Conservation (phyloP, 2,797 vertebrate genomes). For the Squalus acanthias region DNA sequence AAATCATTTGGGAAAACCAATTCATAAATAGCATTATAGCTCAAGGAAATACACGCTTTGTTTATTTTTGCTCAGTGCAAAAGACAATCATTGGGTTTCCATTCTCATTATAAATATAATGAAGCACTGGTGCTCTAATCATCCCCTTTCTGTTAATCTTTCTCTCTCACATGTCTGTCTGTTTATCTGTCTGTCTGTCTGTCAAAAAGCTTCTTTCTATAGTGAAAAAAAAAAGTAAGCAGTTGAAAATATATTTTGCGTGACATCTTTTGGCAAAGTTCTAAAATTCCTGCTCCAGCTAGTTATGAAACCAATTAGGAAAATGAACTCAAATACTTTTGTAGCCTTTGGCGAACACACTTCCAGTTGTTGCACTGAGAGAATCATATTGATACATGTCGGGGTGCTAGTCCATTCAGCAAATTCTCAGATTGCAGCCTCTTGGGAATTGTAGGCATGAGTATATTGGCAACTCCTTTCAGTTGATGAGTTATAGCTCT, state of each 20-base stretch:
- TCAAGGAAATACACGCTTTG: too few relatives aligned
- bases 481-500: neutral
- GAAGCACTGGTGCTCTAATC: neutral
- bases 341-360: neutral
- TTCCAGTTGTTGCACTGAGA: neutral
- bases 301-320: neutral
- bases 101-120: neutral
- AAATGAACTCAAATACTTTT: neutral
- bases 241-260: neutral
- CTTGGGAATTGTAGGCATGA: neutral
- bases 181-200: neutral
- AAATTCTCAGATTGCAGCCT: neutral
- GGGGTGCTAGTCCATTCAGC: neutral
- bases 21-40: neutral
- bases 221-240: neutral
- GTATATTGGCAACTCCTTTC: too few relatives aligned
- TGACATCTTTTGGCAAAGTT: neutral
- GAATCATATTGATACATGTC: neutral
- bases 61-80: too few relatives aligned
- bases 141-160: neutral
- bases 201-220: neutral
- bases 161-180: neutral
- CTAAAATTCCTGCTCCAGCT: neutral
- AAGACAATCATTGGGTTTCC: too few relatives aligned
- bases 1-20: neutral